Base-by-base conservation (phyloP, 2,113 vertebrate genomes). In the Prionailurus viverrinus region DNA sequence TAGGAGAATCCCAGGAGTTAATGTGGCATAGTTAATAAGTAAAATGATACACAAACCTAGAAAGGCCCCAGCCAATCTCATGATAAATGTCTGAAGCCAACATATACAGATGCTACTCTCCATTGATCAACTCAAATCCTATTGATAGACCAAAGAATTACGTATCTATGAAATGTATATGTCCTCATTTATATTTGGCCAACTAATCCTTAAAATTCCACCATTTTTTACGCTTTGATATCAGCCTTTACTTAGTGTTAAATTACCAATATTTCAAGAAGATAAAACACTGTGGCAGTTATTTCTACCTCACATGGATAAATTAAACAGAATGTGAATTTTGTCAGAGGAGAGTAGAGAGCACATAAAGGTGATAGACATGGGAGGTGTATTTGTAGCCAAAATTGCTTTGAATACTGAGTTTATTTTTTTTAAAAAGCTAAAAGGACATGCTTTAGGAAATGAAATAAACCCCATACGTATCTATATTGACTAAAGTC, bases 131-230 rank as follows among this genome's bases (percentile, higher is more conserved):
- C 55, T 23, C 27, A 58, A 45, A 81, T 71, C 14, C 9, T 1
- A 39, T 0, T 45, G n/a, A 73, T 39, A 80, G 9, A 81, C 14
- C 27, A 29, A 82, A 95, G 39, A 48, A 36, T 69, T 53, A 78
- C 2, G 1, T 61, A 68, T 58, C 13, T 90, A 41, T 65, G n/a
- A 65, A 80, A 36, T 53, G 4, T 10, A 81, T 27, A 29, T 45
- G 11, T 45, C 12, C 1, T 10, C 7, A 84, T 69, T 84, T 63
- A n/a, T 51, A 63, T 93, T 41, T 83, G 51, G 4, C 15, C 61
- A 79, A 29, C 31, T 53, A 18, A 71, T 81, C 15, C 45, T 19
- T 45, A 92, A 63, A 48, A 48, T 88, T 95, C 48, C 36, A 93
- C 13, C 65, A 79, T 79, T 63, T 63, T 94, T 84, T n/a, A 66